Conservation (phyloP, 1,140 invertebrate species). For the Drosophila persimilis region DNA sequence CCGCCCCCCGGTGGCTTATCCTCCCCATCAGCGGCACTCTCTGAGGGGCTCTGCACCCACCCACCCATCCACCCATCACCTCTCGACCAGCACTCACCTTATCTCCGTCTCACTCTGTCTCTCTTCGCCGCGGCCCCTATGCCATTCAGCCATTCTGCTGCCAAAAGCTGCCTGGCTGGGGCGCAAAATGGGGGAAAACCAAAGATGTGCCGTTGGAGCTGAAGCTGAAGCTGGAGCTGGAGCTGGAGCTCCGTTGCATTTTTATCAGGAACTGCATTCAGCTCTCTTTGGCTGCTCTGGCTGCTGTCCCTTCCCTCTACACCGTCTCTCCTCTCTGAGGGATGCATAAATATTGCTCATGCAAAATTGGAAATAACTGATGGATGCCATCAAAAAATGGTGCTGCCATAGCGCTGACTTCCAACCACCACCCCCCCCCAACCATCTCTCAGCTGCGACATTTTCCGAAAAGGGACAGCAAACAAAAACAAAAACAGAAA, state of each 20-base stretch:
- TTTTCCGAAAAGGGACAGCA: slow-evolving; percentile 9
- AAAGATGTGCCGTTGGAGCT: slow-evolving; percentile 14
- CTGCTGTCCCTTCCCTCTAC: background rate
- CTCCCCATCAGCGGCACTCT: slow-evolving; percentile 11
- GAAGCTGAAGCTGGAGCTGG: slow-evolving; percentile 1
- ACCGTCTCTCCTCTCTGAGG: slow-evolving; percentile 1
- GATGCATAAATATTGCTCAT: slow-evolving; percentile 76
- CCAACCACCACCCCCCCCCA: slow-evolving; percentile 7
- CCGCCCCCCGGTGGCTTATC: slow-evolving; percentile 50
- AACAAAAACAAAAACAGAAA: slow-evolving; percentile 7
- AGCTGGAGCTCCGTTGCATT: slow-evolving; percentile 38
- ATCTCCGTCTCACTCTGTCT: background rate
- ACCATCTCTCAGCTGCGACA: background rate
- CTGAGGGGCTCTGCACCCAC: background rate
- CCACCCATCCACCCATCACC: background rate
- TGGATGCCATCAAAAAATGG: slow-evolving; percentile 76
- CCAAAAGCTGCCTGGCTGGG: background rate
- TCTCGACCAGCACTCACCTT: background rate
- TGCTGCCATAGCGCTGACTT: slow-evolving; percentile 47
- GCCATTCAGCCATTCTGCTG: no score
- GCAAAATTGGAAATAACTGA: slow-evolving; percentile 77
- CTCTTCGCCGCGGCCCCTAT: no score
- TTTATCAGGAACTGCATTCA: slow-evolving; percentile 56
- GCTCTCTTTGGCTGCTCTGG: background rate
- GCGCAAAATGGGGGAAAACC: slow-evolving; percentile 37